Base-by-base conservation (phyloP, 2,797 vertebrate genomes). In the Thaleichthys pacificus region DNA sequence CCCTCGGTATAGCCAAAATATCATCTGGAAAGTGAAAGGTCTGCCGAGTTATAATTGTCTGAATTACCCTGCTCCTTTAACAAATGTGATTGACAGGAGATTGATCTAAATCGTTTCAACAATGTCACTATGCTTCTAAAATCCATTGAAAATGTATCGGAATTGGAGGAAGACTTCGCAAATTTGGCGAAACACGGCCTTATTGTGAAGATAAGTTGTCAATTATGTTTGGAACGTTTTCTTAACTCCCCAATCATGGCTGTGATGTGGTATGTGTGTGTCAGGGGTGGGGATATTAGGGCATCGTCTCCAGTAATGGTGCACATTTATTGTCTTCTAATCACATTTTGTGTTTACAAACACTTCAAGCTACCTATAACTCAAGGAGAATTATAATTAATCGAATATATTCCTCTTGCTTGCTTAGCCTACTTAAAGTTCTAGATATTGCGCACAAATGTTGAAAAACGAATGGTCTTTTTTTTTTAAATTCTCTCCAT, bases 181-280 rank as follows among this genome's bases (percentile, higher is more conserved):
- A 54, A 69, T 15, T 12, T 74, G 61, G 22, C 62, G n/a, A 58
- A 58, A 22, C 67, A 69, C 24, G 73, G 73, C 26, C 66, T 74
- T 11, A 35, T 62, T 28, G 4, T 24, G 11, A 69, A 74, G 67
- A 30, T 69, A 47, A 69, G 67, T 74, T 30, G 14, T 30, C 4
- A 17, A n/a, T 51, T 5, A 35, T 54, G 3, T 21, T 32, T 5
- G n/a, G 28, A 51, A 49, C 24, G 30, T 60, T 26, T 30, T 70
- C 28, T 62, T 15, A 49, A 49, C 47, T 49, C 47, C 2, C 7
- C 47, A 15, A 9, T 49, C 47, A 1, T 9, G 47, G 47, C 47
- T 30, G 28, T 49, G 47, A 15, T 15, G 47, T 49, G 47, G 47
- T 15, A 9, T 49, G 47, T 49, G 6, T 47, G 47, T 49, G 19